Conservation (phyloP, 2,113 vertebrate genomes). For the Ancistrus triradiatus region DNA sequence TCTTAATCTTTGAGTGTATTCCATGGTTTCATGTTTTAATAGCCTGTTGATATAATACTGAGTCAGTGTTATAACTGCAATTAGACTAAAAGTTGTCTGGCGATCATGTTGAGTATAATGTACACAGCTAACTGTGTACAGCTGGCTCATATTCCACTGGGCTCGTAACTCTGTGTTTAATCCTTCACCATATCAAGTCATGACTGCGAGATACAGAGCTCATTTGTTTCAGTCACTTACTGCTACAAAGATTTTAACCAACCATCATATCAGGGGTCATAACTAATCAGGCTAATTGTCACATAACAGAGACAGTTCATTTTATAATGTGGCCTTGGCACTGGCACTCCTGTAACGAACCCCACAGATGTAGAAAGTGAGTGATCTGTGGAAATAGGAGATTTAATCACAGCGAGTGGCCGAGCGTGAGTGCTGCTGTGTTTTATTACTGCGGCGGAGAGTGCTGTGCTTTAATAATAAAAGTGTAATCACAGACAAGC, state of each 20-base stretch:
- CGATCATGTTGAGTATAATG: neutral
- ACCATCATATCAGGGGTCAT: slow-evolving; percentile 5
- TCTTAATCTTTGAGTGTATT: too few species aligned
- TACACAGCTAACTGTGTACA: neutral
- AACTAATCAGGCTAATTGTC: slow-evolving; percentile 37
- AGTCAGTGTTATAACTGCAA: neutral
- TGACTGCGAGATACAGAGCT: neutral
- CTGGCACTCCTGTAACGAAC: slow-evolving; percentile 16
- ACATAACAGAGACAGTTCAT: slow-evolving; percentile 29
- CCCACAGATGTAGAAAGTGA: slow-evolving; percentile 30
- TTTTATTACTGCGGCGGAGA: slow-evolving; percentile 55
- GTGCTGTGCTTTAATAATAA: slow-evolving; percentile 58
- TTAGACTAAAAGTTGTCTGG: too few species aligned
- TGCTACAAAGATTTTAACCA: slow-evolving; percentile 5
- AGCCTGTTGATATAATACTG: neutral
- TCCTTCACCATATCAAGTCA: neutral
- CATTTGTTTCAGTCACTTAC: neutral
- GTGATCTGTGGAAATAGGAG: slow-evolving; percentile 46
- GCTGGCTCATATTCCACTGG: neutral
- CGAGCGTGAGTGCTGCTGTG: slow-evolving; percentile 51
- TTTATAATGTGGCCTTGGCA: slow-evolving; percentile 10
- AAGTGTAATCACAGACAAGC: slow-evolving; percentile 64
- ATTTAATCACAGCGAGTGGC: slow-evolving; percentile 49
- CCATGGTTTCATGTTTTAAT: too few species aligned
- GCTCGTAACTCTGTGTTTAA: neutral